These are phyloP conservation scores for Epinephelus fuscoguttatus DNA, from an alignment of 2,113 vertebrate species.

Conservation along the genomic window DNA sequence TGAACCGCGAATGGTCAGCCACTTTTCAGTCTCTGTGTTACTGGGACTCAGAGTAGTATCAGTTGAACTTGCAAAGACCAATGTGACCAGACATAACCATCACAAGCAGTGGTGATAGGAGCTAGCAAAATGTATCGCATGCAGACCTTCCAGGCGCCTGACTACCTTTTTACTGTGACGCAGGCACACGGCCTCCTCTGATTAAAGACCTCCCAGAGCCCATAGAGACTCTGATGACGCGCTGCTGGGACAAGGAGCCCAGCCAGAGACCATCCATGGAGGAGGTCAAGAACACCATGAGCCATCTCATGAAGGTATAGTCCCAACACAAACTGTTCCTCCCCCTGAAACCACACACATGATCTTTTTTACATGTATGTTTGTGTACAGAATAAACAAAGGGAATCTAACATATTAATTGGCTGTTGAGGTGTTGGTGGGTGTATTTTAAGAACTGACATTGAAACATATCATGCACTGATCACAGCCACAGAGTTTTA, in stretches of 20 bases:
- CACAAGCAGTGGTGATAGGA: background rate
- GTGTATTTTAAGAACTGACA: too few species aligned
- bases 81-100: background rate
- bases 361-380: background rate
- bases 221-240: slow-evolving; percentile 96
- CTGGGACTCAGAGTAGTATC: too few species aligned
- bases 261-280: slow-evolving; percentile 96
- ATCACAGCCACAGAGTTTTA: too few species aligned
- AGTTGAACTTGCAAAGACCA: background rate
- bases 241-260: slow-evolving; percentile 98
- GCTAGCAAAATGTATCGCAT: background rate
- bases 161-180: background rate
- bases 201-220: slow-evolving; percentile 96
- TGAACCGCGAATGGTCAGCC: too few species aligned
- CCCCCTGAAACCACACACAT: too few species aligned
- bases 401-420: background rate
- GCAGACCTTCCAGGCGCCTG: background rate
- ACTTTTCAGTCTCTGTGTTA: too few species aligned
- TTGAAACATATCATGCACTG: too few species aligned
- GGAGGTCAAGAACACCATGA: slow-evolving; percentile 97
- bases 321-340: background rate
- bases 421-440: too few species aligned
- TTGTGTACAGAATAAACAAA: background rate
- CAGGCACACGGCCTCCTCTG: slow-evolving; percentile 95
- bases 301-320: slow-evolving; percentile 93